These are phyloP conservation scores for Scalopus aquaticus DNA, from an alignment of 2,113 vertebrate genomes.

Conservation along the genomic window DNA sequence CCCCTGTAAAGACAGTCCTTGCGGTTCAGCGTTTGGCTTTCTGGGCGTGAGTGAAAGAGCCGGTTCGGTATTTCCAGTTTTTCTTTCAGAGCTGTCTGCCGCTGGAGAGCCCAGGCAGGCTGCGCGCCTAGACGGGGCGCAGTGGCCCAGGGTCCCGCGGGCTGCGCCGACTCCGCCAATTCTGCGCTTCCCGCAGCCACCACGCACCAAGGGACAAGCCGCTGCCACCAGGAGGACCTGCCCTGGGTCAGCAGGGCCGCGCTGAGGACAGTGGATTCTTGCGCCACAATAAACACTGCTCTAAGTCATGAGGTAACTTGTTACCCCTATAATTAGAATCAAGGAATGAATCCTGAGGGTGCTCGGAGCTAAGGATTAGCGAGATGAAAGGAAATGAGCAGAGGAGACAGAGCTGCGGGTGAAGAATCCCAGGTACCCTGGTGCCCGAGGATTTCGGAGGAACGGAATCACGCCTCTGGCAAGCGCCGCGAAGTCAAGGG, in stretches of 20 bases:
- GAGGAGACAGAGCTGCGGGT: background rate
- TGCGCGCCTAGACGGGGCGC: too few relatives aligned
- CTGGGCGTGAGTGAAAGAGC: too few relatives aligned
- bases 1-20: too few relatives aligned
- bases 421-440: background rate
- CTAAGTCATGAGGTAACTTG: background rate
- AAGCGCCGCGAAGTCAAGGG: background rate
- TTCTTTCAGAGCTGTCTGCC: background rate
- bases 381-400: background rate
- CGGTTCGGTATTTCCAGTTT: background rate
- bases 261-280: background rate
- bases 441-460: background rate
- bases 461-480: background rate
- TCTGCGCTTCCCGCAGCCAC: too few relatives aligned
- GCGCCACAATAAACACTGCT: background rate
- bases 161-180: too few relatives aligned
- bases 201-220: background rate
- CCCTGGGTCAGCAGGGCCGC: background rate
- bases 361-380: background rate
- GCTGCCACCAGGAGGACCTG: background rate
- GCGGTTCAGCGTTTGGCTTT: background rate
- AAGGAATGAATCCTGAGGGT: background rate
- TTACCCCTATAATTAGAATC: background rate
- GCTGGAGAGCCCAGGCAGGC: background rate
- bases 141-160: too few relatives aligned